Evolutionary conservation across 2,797 vertebrate genomes (phyloP), one percentile per base, ranked within the genome.

Genomic region (Sitta carolinensis): DNA sequence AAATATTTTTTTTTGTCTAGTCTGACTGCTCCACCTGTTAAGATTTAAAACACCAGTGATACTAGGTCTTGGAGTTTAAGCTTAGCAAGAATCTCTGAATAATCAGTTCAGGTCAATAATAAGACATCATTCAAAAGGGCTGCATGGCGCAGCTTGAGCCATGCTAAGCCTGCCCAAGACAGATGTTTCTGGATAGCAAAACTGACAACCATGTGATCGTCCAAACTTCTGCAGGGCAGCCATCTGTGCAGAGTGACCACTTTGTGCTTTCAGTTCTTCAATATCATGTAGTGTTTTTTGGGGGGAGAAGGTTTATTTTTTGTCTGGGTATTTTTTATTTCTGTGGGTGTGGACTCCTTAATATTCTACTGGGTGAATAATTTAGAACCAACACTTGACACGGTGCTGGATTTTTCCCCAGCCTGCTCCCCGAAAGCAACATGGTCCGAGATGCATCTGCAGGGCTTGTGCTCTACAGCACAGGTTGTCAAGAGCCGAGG

Each of bases 61-160:
- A 48, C 26, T 87, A 45, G 45, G 64, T 67, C 78, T 87, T 89
- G 38, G 45, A 83, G 79, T 88, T 89, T 80, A 85, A 92, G 27
- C 47, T 61, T 5, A 87, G 73, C 47, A 91, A 75, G 73, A 64
- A 81, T 78, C 11, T 82, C 67, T 82, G 74, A 95, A 93, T 80
- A 89, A 95, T 90, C 91, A 79, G 63, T 90, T 84, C 90, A 92
- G 84, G 77, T 87, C 88, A 90, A 62, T 89, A 93, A 88, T 30
- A 91, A 84, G 70, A 79, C 90, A 96, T 93, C 84, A 79, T 87
- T 95, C 90, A 94, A 4, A 25, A 30, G 75, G 36, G 63, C 30
- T 48, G 88, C 88, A 63, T 32, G 63, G 45, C 73, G 63, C 74
- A 94, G 82, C 85, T 76, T 84, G 92, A 90, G 86, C 77, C 5